Conservation (phyloP, 2,113 vertebrate genomes). For the Aphyosemion australe region DNA sequence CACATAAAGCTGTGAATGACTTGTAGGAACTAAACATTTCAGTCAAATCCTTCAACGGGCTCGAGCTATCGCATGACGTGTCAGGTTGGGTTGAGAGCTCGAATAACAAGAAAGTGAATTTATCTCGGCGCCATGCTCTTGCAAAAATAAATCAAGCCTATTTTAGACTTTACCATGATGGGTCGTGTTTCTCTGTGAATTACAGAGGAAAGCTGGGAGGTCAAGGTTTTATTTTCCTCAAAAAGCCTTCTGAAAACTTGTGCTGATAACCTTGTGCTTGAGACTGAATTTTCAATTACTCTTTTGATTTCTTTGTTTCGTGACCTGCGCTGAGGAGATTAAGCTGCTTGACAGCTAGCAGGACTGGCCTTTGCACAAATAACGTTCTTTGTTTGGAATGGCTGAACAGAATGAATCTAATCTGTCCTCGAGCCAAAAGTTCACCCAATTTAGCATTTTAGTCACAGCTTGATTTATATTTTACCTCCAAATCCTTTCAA, state of each 20-base stretch:
- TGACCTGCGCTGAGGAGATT: neutral
- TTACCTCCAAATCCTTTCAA: slow-evolving; percentile 5
- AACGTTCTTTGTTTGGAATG: slow-evolving; percentile 22
- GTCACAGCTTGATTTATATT: slow-evolving; percentile 26
- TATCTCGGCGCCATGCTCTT: slow-evolving; percentile 69
- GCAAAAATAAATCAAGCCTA: slow-evolving; percentile 75
- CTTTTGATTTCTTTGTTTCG: slow-evolving; percentile 10
- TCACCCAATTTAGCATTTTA: slow-evolving; percentile 35
- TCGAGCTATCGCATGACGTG: slow-evolving; percentile 56
- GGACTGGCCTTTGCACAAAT: slow-evolving; percentile 19
- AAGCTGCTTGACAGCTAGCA: slow-evolving; percentile 3
- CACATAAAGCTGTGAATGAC: slow-evolving; percentile 10
- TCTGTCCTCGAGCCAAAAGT: slow-evolving; percentile 25
- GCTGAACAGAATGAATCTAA: slow-evolving; percentile 28
- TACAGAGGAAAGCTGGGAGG: slow-evolving; percentile 49
- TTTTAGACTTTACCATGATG: slow-evolving; percentile 73
- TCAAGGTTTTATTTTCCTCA: slow-evolving; percentile 17
- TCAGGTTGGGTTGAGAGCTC: slow-evolving; percentile 58
- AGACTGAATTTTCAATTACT: slow-evolving; percentile 16
- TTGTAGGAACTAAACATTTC: slow-evolving; percentile 18
- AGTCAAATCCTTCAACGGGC: slow-evolving; percentile 57
- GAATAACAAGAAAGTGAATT: slow-evolving; percentile 78
- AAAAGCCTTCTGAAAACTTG: slow-evolving; percentile 16
- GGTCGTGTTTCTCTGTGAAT: slow-evolving; percentile 64
- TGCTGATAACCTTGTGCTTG: slow-evolving; percentile 8